Percentiles rank a stretch among this genome's conserved stretches.
These are phyloP conservation scores for Chrysomallon squamiferum DNA, from an alignment of 1,140 invertebrate species.

Conservation along the genomic window DNA sequence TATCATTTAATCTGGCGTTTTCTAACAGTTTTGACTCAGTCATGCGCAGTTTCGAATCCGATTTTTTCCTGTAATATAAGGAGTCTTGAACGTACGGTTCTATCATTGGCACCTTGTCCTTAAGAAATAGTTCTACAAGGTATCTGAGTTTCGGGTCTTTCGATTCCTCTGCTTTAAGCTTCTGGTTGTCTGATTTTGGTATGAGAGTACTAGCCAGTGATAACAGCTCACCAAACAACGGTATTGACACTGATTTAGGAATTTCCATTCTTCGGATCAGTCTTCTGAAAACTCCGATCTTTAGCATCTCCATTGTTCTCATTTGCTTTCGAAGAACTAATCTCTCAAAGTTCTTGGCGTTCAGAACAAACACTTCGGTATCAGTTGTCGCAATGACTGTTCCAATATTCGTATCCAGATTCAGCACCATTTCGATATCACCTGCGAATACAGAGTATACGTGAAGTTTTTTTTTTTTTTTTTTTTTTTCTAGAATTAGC, in stretches of 20 bases:
- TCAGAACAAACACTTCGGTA: constrained; percentile 51
- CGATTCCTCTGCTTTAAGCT: constrained; percentile 18
- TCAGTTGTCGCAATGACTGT: constrained; percentile 48
- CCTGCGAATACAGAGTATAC: constrained; percentile 21
- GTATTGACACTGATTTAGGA: not conserved
- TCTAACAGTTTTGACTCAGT: not conserved
- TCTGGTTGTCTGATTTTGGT: constrained; percentile 5
- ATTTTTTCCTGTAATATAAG: constrained; percentile 35
- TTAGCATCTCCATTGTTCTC: constrained; percentile 40
- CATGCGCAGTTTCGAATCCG: constrained; percentile 14
- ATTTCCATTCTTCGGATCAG: not conserved
- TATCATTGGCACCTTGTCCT: constrained; percentile 43
- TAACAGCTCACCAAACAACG: not conserved
- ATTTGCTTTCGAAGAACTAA: constrained; percentile 49
- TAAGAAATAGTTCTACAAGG: constrained; percentile 41
- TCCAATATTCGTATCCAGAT: constrained; percentile 46
- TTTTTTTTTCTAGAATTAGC: too few species aligned
- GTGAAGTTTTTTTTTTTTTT: too few species aligned
- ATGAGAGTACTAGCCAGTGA: not conserved
- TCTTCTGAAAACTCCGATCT: constrained; percentile 25
- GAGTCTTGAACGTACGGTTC: constrained; percentile 45
- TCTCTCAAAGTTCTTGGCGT: constrained; percentile 56
- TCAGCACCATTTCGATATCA: constrained; percentile 52
- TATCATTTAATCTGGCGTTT: not conserved
- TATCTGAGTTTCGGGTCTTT: constrained; percentile 25